phyloP scores from a whole-genome alignment of 1,140 invertebrate genomes.

The Dendroctonus valens region DNA sequence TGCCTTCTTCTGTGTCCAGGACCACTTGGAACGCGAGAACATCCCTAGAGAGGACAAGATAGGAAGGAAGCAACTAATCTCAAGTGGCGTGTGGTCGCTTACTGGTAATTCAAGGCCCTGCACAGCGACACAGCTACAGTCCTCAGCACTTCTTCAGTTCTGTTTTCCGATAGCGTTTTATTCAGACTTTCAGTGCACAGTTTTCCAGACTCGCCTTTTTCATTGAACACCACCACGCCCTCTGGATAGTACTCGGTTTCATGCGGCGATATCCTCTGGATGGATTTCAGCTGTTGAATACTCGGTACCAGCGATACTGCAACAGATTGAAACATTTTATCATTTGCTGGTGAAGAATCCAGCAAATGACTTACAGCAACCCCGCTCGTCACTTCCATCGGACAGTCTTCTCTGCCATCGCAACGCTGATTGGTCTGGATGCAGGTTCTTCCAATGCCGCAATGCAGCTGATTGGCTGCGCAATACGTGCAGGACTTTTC shows the following conservation, averaged over 20 bases:
- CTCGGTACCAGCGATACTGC: conserved; percentile 73
- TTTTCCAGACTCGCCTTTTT: conserved; percentile 77
- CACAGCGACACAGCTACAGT: conserved; percentile 76
- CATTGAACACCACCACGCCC: conserved; percentile 80
- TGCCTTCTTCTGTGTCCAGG: conserved; percentile 46
- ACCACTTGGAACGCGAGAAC: conserved; percentile 45
- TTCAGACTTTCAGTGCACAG: conserved; percentile 75
- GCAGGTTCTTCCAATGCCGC: conserved; percentile 72
- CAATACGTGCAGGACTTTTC: conserved; percentile 78
- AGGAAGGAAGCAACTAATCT: conserved; percentile 18
- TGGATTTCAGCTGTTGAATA: conserved; percentile 57
- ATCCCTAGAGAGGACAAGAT: conserved; percentile 44
- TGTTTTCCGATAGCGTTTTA: conserved; percentile 53
- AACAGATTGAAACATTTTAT: conserved; percentile 10
- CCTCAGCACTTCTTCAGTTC: conserved; percentile 57
- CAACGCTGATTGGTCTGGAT: conserved; percentile 70
- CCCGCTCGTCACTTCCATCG: conserved; percentile 81
- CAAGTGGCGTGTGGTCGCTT: conserved; percentile 43
- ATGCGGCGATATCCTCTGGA: conserved; percentile 61
- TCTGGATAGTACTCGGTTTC: conserved; percentile 65
- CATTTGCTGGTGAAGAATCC: neutral
- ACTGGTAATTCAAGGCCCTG: conserved; percentile 72
- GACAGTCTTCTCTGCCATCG: conserved; percentile 79
- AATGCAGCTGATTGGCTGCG: conserved; percentile 67
- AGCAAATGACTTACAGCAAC: conserved; percentile 70